Base-by-base conservation (phyloP, 2,797 vertebrate genomes). In the Acomys russatus region DNA sequence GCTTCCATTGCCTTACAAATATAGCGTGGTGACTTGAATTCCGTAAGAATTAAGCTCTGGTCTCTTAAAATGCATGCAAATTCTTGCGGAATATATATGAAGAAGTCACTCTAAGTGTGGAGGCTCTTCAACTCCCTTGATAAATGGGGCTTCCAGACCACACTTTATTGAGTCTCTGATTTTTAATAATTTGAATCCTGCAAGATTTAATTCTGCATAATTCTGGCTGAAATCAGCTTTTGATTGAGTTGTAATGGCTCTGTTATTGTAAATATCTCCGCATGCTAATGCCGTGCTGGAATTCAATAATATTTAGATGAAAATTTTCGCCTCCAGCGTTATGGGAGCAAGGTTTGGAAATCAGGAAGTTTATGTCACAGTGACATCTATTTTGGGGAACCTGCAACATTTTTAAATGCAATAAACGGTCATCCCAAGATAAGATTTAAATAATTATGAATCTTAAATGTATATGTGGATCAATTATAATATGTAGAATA, bases 181-280 rank as follows among this genome's bases (percentile, higher is more conserved):
- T 99, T 99, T 99, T 99, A 99, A 99, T 99, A 99, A 99, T 99
- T 99, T 98, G 99, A 98, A 99, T 98, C 98, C 99, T 98, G 98
- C 98, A 98, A 99, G 99, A 99, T 99, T 99, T 99, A 99, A 99
- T 99, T 99, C 98, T 99, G 99, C 98, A 99, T 99, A 99, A 99
- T 99, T 99, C 99, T 99, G 98, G 98, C 98, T 99, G 99, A 99
- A 99, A 99, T 98, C 98, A 98, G 98, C 98, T 99, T 99, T 99
- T 99, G 99, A 99, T 99, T 99, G 99, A 99, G 99, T 99, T 99
- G 98, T 99, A 99, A 99, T 98, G 98, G 98, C 98, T 98, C 98
- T 99, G 98, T 99, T 99, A 99, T 99, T 99, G 99, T 99, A 99
- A 99, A 99, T 99, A 99, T 98, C 98, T 98, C 98, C 98, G 99